phyloP scores from a whole-genome alignment of 2,888 invertebrate genomes.

The Brachynemurus nebulosus region DNA sequence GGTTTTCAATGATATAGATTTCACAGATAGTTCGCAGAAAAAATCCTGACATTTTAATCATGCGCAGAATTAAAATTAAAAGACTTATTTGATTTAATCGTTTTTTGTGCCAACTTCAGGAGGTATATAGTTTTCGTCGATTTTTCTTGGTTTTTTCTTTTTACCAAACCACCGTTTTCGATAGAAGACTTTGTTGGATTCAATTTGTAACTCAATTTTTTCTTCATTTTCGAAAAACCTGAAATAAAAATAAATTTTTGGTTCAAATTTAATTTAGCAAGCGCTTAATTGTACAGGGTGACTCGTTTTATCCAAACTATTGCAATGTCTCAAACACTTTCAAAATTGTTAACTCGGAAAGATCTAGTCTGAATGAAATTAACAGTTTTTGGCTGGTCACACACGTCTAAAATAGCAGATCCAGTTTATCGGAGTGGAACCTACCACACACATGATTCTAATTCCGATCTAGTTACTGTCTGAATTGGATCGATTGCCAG shows the following conservation, averaged over 20 bases:
- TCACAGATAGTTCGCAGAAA: too few relatives aligned
- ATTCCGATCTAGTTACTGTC: too few relatives aligned
- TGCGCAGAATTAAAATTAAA: neutral
- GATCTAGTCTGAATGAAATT: too few relatives aligned
- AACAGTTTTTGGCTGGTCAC: too few relatives aligned
- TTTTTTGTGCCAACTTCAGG: conserved; percentile 41
- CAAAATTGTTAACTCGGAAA: neutral
- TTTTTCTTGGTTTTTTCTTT: conserved; percentile 33
- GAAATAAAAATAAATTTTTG: too few relatives aligned
- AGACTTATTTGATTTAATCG: conserved; percentile 1
- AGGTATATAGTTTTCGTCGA: conserved; percentile 54
- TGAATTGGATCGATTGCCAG: too few relatives aligned
- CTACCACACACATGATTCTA: too few relatives aligned
- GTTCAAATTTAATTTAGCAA: too few relatives aligned
- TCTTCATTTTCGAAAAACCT: conserved; percentile 71
- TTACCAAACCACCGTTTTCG: conserved; percentile 32
- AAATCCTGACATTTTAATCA: too few relatives aligned
- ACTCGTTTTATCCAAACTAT: neutral
- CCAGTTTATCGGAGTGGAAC: too few relatives aligned
- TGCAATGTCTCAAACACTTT: neutral
- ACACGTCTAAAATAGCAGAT: too few relatives aligned
- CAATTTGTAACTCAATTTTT: conserved; percentile 55
- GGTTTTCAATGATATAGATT: too few relatives aligned
- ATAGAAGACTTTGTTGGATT: conserved; percentile 37
- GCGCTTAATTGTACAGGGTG: neutral